phyloP scores from a whole-genome alignment of 2,113 vertebrate species.

The Damaliscus lunatus region DNA sequence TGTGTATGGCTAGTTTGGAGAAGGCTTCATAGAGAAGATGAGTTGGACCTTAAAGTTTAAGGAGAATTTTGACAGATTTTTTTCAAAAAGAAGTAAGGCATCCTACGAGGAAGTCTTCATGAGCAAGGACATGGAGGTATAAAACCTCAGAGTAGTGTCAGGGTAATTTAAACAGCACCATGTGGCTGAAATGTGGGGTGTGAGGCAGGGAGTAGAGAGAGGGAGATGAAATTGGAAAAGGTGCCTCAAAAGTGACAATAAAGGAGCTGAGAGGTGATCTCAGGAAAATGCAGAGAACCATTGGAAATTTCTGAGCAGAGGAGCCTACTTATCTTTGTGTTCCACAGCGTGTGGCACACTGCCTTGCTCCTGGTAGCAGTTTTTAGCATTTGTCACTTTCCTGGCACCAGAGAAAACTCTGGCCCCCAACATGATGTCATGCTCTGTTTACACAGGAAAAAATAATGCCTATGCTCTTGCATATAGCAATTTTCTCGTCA shows the following conservation, averaged over 20 bases:
- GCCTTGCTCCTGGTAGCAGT: not conserved
- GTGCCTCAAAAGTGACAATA: not conserved
- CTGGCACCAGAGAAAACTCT: constrained; percentile 32
- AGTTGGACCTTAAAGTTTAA: not conserved
- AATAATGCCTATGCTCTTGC: constrained; percentile 1
- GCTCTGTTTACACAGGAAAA: constrained; percentile 46
- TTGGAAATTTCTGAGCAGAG: not conserved
- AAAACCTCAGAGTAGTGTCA: not conserved
- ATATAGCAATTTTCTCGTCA: constrained; percentile 7
- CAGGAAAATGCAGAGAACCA: not conserved
- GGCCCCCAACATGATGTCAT: constrained; percentile 16
- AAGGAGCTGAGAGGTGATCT: not conserved
- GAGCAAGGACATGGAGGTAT: not conserved
- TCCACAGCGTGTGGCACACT: not conserved
- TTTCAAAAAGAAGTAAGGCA: not conserved
- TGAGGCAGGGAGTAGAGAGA: not conserved
- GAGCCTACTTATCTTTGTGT: not conserved
- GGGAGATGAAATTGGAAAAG: not conserved
- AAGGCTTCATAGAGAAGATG: not conserved
- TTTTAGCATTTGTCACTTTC: constrained; percentile 50
- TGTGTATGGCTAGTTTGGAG: not conserved
- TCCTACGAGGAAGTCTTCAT: not conserved
- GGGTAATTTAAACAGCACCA: not conserved
- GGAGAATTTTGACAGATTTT: not conserved
- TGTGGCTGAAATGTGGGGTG: not conserved